A percentile compares a stretch with the other conserved stretches of the same genome.
phyloP scores from a whole-genome alignment of 2,888 invertebrate species.

The Pyrocoelia pectoralis region DNA sequence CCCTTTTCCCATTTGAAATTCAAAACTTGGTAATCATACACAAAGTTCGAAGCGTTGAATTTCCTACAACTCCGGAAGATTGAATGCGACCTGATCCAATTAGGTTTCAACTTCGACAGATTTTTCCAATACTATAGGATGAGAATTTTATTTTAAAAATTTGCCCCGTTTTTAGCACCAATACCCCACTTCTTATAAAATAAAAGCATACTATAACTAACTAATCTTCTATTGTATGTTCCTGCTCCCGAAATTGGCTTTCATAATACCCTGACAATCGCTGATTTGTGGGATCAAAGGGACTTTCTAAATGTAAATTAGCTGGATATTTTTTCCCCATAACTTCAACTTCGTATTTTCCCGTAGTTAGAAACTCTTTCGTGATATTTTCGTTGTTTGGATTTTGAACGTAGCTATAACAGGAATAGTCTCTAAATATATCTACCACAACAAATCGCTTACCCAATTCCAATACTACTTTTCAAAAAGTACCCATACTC shows the following conservation, averaged over 20 bases:
- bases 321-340: slow-evolving; percentile 79
- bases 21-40: too few species aligned
- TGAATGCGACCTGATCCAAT: too few species aligned
- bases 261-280: slow-evolving; percentile 77
- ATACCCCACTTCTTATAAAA: too few species aligned
- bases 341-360: slow-evolving; percentile 81
- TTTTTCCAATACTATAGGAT: too few species aligned
- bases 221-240: slow-evolving; percentile 60
- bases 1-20: too few species aligned
- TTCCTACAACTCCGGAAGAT: too few species aligned
- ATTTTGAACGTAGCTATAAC: slow-evolving; percentile 63
- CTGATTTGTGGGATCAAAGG: slow-evolving; percentile 83
- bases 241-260: slow-evolving; percentile 55
- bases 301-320: slow-evolving; percentile 73
- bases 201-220: too few species aligned
- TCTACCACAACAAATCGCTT: slow-evolving; percentile 43
- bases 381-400: slow-evolving; percentile 69
- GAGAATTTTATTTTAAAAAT: too few species aligned
- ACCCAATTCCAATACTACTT: slow-evolving; percentile 70
- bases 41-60: too few species aligned
- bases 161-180: too few species aligned
- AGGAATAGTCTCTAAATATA: neutral
- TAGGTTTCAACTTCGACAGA: too few species aligned
- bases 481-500: slow-evolving; percentile 75
- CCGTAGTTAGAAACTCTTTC: slow-evolving; percentile 71